phyloP scores from a whole-genome alignment of 2,888 invertebrate genomes.

The Imbricaverruca yamaguchii region DNA sequence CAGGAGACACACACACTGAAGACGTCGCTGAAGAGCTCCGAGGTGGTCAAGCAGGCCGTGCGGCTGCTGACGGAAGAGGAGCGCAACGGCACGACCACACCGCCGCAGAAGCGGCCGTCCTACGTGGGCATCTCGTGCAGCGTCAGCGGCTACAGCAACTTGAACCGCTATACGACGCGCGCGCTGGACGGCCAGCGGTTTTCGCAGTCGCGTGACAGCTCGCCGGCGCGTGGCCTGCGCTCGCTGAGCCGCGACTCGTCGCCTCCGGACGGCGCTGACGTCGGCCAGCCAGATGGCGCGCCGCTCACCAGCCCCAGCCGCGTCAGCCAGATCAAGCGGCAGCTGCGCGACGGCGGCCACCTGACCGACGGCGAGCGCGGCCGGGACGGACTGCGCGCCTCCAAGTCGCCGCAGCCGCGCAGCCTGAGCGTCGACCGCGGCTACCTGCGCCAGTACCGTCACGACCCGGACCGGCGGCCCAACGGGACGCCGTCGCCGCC shows the following conservation, averaged over 20 bases:
- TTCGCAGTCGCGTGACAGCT: slow-evolving; percentile 43
- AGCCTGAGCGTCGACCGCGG: slow-evolving; percentile 34
- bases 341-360: slow-evolving; percentile 26
- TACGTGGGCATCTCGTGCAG: slow-evolving; percentile 83
- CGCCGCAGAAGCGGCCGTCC: slow-evolving; percentile 51
- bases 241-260: slow-evolving; percentile 35
- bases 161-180: slow-evolving; percentile 29
- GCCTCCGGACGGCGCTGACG: slow-evolving; percentile 30
- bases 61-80: background rate
- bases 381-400: slow-evolving; percentile 25
- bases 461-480: background rate
- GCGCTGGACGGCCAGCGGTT: slow-evolving; percentile 59
- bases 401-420: slow-evolving; percentile 25
- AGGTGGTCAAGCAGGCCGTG: slow-evolving; percentile 13
- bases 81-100: background rate
- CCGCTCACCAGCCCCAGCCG: slow-evolving; percentile 29
- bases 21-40: slow-evolving; percentile 11
- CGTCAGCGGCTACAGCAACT: slow-evolving; percentile 78
- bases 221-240: slow-evolving; percentile 37
- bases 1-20: slow-evolving; percentile 12
- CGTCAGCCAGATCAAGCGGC: slow-evolving; percentile 30
- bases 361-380: slow-evolving; percentile 28
- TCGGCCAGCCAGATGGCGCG: slow-evolving; percentile 18
- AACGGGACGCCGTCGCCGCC: background rate
- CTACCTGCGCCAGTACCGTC: slow-evolving; percentile 25